Evolutionary conservation across 1,140 invertebrate genomes (phyloP).

Genomic region (Zophobas morio): DNA sequence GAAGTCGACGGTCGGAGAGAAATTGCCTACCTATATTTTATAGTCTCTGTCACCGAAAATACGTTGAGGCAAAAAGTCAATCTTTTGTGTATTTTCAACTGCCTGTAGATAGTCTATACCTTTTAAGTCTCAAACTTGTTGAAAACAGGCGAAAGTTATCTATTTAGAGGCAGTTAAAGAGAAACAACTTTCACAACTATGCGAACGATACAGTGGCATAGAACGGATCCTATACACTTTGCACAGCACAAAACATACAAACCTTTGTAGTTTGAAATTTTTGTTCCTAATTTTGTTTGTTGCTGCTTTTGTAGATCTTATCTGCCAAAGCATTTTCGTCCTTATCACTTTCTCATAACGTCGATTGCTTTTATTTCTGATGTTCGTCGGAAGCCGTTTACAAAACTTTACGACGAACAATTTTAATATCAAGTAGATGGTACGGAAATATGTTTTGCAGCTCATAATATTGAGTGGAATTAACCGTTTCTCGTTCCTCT

Average conservation of each 20-base stretch:
- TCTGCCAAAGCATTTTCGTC: neutral
- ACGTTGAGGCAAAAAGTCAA: neutral
- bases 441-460: slow-evolving; percentile 40
- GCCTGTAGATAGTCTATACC: neutral
- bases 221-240: slow-evolving; percentile 17
- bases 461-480: slow-evolving; percentile 46
- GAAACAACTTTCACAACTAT: slow-evolving; percentile 33
- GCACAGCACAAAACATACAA: slow-evolving; percentile 17
- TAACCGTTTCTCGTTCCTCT: slow-evolving; percentile 44
- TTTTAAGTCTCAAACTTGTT: slow-evolving; percentile 24
- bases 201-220: neutral
- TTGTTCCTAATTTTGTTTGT: slow-evolving; percentile 11
- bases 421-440: slow-evolving; percentile 36
- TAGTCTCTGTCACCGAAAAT: neutral
- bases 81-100: slow-evolving; percentile 4
- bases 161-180: slow-evolving; percentile 32
- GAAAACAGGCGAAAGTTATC: slow-evolving; percentile 15
- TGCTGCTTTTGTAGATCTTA: slow-evolving; percentile 10
- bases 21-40: too few species aligned
- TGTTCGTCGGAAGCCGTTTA: slow-evolving; percentile 10
- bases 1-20: neutral
- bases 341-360: slow-evolving; percentile 13
- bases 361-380: slow-evolving; percentile 28
- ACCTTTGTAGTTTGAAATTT: slow-evolving; percentile 22
- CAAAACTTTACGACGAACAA: slow-evolving; percentile 31